Percentiles rank a stretch among this genome's conserved stretches.
Conservation (phyloP, 2,888 invertebrate species). For the Molorchus minor region DNA sequence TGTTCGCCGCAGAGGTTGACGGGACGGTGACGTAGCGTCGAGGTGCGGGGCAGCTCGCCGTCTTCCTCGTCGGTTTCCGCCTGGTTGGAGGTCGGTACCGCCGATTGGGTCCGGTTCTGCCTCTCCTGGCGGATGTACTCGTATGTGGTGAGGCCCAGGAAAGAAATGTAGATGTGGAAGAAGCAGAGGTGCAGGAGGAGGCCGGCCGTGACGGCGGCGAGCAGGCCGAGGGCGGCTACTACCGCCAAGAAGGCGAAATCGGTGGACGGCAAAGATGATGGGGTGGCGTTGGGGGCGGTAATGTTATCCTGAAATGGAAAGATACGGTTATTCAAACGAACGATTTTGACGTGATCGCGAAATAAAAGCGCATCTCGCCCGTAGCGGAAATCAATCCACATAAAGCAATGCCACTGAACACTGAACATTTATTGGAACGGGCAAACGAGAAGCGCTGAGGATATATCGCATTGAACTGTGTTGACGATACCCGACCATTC, state of each 20-base stretch:
- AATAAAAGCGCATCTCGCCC: no score
- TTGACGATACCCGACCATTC: no score
- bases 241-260: conserved; percentile 70
- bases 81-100: conserved; percentile 31
- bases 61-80: conserved; percentile 40
- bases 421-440: no score
- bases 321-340: no score
- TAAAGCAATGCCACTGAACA: no score
- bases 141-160: conserved; percentile 87
- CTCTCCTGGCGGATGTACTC: conserved; percentile 78
- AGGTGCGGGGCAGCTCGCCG: conserved; percentile 47
- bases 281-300: conserved; percentile 41
- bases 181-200: conserved; percentile 84
- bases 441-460: no score
- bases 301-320: conserved; percentile 39
- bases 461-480: no score
- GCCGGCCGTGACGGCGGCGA: conserved; percentile 80
- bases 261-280: conserved; percentile 61
- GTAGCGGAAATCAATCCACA: no score
- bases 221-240: conserved; percentile 71
- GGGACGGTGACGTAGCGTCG: conserved; percentile 43
- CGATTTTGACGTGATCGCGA: no score
- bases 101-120: conserved; percentile 56
- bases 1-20: conserved; percentile 40
- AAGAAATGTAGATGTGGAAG: conserved; percentile 88